Evolutionary conservation across 2,888 invertebrate species (phyloP), one percentile per base, ranked within the genome.

Genomic region (Watsonalla binaria): DNA sequence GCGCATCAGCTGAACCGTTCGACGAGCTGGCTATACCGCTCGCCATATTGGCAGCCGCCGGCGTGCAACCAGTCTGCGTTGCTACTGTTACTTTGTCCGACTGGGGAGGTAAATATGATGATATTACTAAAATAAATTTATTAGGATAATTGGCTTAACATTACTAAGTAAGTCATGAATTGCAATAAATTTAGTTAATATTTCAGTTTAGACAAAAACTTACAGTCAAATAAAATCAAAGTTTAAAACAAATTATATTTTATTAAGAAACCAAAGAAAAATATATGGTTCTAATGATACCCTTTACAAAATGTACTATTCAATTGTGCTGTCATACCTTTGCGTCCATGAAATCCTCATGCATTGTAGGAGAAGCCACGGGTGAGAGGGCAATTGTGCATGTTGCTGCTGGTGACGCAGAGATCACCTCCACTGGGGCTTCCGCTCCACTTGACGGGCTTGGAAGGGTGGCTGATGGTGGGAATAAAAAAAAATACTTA

Each of bases 61-160:
- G 93, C 4, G 94, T 93, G 70, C 96, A 95, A 34, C 96, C 96
- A 0, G 96, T 97, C 84, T 97, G 96, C 5, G 96, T 96, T 11
- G 96, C 96, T 9, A 96, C 96, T 39, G 96, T 96, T 58, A 96
- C 95, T 80, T 95, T 90, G 62, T 90, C 90, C 33, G 90, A 90
- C 90, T 90, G 80, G 55, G 53, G 56, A 52, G 52, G 52, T 14
- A 45, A 50, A 46, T 46, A 34, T 7, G 2, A 37, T 37, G 6
- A 37, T 7, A 37, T 37, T 37, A 37, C 1, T 37, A 4, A 42
- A 42, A 5, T 42, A 42, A 2, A 42, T 2, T 24, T 24, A 24
- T 2, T 24, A 24, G 1, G 4, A 24, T 24, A 2, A 24, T 24
- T 24, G 24, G 24, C 24, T 24, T 24, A 24, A 24, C 24, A 1